Base-by-base conservation (phyloP, 1,140 invertebrate genomes). In the Dendrolimus punctatus region DNA sequence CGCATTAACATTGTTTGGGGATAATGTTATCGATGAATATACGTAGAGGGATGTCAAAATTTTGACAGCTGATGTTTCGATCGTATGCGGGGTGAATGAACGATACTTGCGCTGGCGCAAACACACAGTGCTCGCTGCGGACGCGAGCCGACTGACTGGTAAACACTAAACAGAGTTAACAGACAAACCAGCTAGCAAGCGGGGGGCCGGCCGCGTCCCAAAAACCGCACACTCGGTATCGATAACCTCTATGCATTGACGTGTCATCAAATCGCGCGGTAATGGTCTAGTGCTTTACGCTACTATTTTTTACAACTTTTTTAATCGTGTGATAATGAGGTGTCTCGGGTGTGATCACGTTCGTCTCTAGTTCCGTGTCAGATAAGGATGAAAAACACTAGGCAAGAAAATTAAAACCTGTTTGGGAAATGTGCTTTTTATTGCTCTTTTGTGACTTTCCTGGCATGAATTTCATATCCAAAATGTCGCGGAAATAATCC, bases 11-110 rank as follows among this genome's bases (percentile, higher is more conserved):
- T 23, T 23, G 23, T 23, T 23, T 23, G 23, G 23, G 23, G 23
- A 23, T 23, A 23, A 23, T 23, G 23, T 23, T 23, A 23, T 23
- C 23, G 23, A 23, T 23, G 23, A 23, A 23, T 23, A 23, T 23
- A 23, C 23, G 23, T 23, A 23, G 23, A 23, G 23, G 23, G 23
- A 23, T 23, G 23, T 23, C 45, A 37, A 45, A 44, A 76, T 71
- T 64, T 76, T 85, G 77, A 80, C 79, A 81, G 72, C 62, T 76
- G 77, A 76, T 64, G 64, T 58, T 69, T 47, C 68, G 76, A 75
- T 81, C 77, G 74, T 62, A 66, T 53, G 60, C 63, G 75, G 66
- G 76, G 76, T 80, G 62, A 81, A 79, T 67, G 75, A 74, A 72
- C 71, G 65, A 3, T 37, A 53, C 46, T 47, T 74, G 68, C 73